Percentiles rank a stretch among this genome's conserved stretches.
Conservation (phyloP, 1,140 invertebrate genomes). For the Brachionus angularis region DNA sequence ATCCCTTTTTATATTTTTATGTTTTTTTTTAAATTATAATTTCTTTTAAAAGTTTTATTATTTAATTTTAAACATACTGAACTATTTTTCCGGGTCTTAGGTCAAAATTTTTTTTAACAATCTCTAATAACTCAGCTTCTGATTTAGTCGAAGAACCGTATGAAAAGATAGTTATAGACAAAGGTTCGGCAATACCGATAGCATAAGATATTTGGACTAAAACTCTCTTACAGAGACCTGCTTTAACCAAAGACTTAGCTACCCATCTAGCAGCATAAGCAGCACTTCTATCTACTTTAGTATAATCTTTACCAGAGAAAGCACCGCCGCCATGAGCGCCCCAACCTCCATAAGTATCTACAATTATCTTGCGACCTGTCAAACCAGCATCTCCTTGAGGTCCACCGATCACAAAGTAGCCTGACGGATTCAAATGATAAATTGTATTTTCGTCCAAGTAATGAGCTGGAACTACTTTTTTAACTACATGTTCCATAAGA, state of each 20-base stretch:
- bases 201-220: slow-evolving; percentile 84
- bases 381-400: slow-evolving; percentile 90
- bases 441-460: slow-evolving; percentile 87
- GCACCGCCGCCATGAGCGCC: no score
- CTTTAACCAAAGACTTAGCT: slow-evolving; percentile 84
- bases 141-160: slow-evolving; percentile 87
- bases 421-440: slow-evolving; percentile 94
- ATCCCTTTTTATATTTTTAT: no score
- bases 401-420: slow-evolving; percentile 85
- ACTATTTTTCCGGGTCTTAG: no score
- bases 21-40: no score
- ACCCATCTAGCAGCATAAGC: slow-evolving; percentile 94
- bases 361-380: slow-evolving; percentile 93
- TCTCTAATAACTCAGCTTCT: slow-evolving; percentile 78
- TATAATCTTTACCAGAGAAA: no score
- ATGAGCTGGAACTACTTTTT: slow-evolving; percentile 81
- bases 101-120: slow-evolving; percentile 98
- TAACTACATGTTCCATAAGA: slow-evolving; percentile 85
- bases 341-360: slow-evolving; percentile 98
- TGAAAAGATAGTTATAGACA: slow-evolving; percentile 91
- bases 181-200: slow-evolving; percentile 88
- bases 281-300: no score
- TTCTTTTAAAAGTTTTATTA: no score
- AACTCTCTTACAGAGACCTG: slow-evolving; percentile 78
- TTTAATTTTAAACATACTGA: no score